A percentile compares a stretch with the other conserved stretches of the same genome.
phyloP scores from a whole-genome alignment of 2,888 invertebrate species.

The Eucera pruinosa region DNA sequence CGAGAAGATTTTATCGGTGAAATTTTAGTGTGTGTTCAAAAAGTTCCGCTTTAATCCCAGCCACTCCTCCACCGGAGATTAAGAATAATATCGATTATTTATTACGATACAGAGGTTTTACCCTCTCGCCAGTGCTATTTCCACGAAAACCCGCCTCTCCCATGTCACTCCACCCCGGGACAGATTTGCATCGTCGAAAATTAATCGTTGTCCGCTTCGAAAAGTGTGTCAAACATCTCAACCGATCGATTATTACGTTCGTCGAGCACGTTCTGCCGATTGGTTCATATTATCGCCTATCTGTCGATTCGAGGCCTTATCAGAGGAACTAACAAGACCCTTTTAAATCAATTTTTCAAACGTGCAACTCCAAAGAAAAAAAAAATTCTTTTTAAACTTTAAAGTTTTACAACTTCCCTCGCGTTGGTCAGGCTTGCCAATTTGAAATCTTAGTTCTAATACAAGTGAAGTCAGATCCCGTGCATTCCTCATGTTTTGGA shows the following conservation, averaged over 20 bases:
- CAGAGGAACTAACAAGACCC: background rate
- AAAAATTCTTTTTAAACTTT: no score
- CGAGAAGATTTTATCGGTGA: constrained; percentile 9
- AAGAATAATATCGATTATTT: constrained; percentile 38
- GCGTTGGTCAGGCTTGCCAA: no score
- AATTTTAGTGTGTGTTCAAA: background rate
- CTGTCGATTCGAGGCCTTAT: constrained; percentile 8
- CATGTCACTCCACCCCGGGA: background rate
- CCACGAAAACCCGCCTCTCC: background rate
- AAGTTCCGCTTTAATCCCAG: background rate
- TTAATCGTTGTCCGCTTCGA: constrained; percentile 39
- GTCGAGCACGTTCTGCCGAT: constrained; percentile 40
- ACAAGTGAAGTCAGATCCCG: no score
- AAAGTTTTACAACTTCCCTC: no score
- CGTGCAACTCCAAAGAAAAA: no score
- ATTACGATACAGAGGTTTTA: constrained; percentile 21
- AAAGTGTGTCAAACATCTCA: constrained; percentile 56
- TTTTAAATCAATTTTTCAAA: background rate
- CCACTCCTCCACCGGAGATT: background rate
- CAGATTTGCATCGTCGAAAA: constrained; percentile 44
- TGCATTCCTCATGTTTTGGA: no score
- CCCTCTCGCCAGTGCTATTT: constrained; percentile 13
- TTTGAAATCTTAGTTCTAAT: no score
- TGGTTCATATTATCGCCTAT: constrained; percentile 39
- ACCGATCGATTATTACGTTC: constrained; percentile 52